phyloP scores from a whole-genome alignment of 2,888 invertebrate genomes.

The Tromatobia lineatoria region DNA sequence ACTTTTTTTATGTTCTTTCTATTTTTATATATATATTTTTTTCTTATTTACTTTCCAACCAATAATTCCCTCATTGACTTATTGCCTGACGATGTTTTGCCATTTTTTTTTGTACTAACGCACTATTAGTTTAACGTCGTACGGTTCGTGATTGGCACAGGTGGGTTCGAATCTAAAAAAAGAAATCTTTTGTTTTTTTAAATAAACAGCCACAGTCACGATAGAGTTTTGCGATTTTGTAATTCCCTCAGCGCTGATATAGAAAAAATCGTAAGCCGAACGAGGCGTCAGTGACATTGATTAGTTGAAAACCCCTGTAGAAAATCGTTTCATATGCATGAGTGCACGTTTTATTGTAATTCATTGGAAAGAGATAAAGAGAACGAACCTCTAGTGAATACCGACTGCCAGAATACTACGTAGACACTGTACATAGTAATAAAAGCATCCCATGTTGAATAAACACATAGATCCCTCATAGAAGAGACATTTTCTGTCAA shows the following conservation, averaged over 20 bases:
- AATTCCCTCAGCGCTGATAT: background rate
- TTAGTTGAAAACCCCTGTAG: background rate
- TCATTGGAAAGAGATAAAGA: constrained; percentile 27
- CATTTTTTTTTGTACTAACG: constrained; percentile 80
- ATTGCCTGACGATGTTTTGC: constrained; percentile 82
- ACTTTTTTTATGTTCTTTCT: constrained; percentile 51
- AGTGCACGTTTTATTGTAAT: constrained; percentile 60
- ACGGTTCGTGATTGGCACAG: constrained; percentile 80
- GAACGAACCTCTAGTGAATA: constrained; percentile 41
- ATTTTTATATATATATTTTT: constrained; percentile 66
- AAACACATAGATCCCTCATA: constrained; percentile 30
- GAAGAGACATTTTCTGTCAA: no score
- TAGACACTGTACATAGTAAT: constrained; percentile 46
- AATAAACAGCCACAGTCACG: constrained; percentile 8
- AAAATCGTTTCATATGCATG: constrained; percentile 61
- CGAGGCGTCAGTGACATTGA: background rate
- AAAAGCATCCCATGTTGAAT: constrained; percentile 54
- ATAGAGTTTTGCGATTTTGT: background rate
- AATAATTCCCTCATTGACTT: constrained; percentile 75
- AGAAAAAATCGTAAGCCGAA: background rate
- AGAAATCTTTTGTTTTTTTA: constrained; percentile 4
- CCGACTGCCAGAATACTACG: constrained; percentile 29
- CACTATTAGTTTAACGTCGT: constrained; percentile 69
- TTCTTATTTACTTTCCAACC: constrained; percentile 68
- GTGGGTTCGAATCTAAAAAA: constrained; percentile 73